Percentiles rank a stretch among this genome's conserved stretches.
These are phyloP conservation scores for Drosophila fulvimacula DNA, from an alignment of 2,888 invertebrate genomes.

Conservation along the genomic window DNA sequence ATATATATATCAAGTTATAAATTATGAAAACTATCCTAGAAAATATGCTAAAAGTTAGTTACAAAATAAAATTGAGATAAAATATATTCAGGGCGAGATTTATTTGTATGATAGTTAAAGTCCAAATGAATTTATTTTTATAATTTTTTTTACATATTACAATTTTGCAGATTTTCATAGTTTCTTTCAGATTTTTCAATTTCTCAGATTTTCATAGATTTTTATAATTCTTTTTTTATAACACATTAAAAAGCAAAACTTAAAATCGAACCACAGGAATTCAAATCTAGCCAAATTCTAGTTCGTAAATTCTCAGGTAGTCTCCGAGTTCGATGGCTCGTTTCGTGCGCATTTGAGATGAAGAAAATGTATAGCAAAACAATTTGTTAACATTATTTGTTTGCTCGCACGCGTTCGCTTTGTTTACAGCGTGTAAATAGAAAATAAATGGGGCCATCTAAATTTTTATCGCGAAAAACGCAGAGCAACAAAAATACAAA, in stretches of 20 bases:
- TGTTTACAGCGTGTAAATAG: slow-evolving; percentile 59
- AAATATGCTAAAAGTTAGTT: too few relatives aligned
- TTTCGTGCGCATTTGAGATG: slow-evolving; percentile 1
- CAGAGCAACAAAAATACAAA: background rate
- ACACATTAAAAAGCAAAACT: background rate
- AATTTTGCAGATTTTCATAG: too few relatives aligned
- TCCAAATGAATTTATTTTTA: too few relatives aligned
- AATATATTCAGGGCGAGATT: too few relatives aligned
- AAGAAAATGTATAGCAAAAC: slow-evolving; percentile 2
- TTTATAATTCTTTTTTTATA: background rate
- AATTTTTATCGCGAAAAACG: slow-evolving; percentile 51
- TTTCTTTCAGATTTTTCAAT: background rate
- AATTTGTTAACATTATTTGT: slow-evolving; percentile 40
- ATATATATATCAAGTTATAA: too few relatives aligned
- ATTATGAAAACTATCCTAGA: too few relatives aligned
- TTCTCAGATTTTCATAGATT: background rate
- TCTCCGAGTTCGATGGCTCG: slow-evolving; percentile 2
- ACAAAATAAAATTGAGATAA: too few relatives aligned
- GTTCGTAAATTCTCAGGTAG: background rate
- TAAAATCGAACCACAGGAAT: background rate
- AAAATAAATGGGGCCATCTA: slow-evolving; percentile 60
- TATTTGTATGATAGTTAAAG: too few relatives aligned
- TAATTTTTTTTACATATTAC: too few relatives aligned
- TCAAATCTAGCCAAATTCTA: background rate
- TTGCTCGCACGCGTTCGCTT: slow-evolving; percentile 25